Percentiles rank a stretch among this genome's conserved stretches.
Evolutionary conservation across 2,113 vertebrate species (phyloP).

Genomic region (Cromileptes altivelis): DNA sequence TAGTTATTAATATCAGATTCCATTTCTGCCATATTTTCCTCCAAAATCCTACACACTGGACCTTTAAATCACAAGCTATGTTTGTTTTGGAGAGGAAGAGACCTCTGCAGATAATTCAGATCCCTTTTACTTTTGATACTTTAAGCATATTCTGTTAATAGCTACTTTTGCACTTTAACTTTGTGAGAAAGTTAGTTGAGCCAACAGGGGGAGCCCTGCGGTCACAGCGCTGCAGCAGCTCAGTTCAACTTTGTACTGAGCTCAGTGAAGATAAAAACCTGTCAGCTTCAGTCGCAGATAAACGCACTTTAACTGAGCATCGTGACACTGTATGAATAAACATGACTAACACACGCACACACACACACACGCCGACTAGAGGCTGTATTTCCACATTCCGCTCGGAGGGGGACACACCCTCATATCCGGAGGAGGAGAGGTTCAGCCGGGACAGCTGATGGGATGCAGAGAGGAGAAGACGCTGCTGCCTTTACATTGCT

Average conservation of each 20-base stretch:
- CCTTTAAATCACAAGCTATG: too few species aligned
- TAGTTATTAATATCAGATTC: too few species aligned
- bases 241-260: background rate
- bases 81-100: too few species aligned
- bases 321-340: background rate
- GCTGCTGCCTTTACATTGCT: background rate
- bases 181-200: background rate
- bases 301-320: background rate
- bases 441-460: slow-evolving; percentile 30
- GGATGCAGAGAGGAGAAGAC: slow-evolving; percentile 52
- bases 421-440: slow-evolving; percentile 28
- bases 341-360: slow-evolving; percentile 8
- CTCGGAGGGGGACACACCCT: slow-evolving; percentile 63
- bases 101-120: too few species aligned
- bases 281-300: background rate
- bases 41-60: too few species aligned
- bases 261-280: background rate
- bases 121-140: too few species aligned
- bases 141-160: too few species aligned
- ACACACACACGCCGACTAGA: slow-evolving; percentile 14
- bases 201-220: slow-evolving; percentile 50
- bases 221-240: background rate
- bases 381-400: slow-evolving; percentile 69
- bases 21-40: too few species aligned
- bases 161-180: too few species aligned